phyloP scores from a whole-genome alignment of 2,113 vertebrate species.

The Ahaetulla prasina region DNA sequence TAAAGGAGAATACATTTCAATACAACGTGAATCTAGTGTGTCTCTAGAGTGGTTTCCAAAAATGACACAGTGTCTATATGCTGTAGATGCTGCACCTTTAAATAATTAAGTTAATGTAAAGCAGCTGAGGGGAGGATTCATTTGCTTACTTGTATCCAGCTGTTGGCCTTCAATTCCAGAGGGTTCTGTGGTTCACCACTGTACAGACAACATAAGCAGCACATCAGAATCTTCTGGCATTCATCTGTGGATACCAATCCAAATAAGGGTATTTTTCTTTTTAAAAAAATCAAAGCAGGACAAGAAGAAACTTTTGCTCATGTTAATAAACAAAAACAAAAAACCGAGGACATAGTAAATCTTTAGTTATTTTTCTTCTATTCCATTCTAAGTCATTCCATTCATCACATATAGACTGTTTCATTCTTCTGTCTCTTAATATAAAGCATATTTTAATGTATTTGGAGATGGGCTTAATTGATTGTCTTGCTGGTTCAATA shows the following conservation, averaged over 20 bases:
- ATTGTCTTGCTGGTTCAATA: not conserved
- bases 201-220: slow-evolving; percentile 83
- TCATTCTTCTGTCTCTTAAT: not conserved
- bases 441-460: not conserved
- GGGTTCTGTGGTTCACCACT: slow-evolving; percentile 79
- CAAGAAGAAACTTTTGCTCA: slow-evolving; percentile 27
- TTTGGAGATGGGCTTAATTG: not conserved
- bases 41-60: slow-evolving; percentile 40
- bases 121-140: slow-evolving; percentile 37
- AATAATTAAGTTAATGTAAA: slow-evolving; percentile 55
- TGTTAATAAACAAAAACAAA: slow-evolving; percentile 26
- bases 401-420: not conserved
- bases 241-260: slow-evolving; percentile 70
- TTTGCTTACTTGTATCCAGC: slow-evolving; percentile 81
- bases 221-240: slow-evolving; percentile 76
- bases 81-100: slow-evolving; percentile 41
- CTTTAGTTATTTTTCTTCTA: slow-evolving; percentile 7
- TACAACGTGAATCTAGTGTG: not conserved
- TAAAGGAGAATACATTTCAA: slow-evolving; percentile 20
- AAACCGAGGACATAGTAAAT: slow-evolving; percentile 3
- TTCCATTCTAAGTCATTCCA: not conserved
- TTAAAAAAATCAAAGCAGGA: slow-evolving; percentile 13
- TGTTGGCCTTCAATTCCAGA: slow-evolving; percentile 82
- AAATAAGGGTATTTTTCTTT: slow-evolving; percentile 44
- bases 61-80: slow-evolving; percentile 22